Base-by-base conservation (phyloP, 2,888 invertebrate genomes). In the Nasonia oneida region DNA sequence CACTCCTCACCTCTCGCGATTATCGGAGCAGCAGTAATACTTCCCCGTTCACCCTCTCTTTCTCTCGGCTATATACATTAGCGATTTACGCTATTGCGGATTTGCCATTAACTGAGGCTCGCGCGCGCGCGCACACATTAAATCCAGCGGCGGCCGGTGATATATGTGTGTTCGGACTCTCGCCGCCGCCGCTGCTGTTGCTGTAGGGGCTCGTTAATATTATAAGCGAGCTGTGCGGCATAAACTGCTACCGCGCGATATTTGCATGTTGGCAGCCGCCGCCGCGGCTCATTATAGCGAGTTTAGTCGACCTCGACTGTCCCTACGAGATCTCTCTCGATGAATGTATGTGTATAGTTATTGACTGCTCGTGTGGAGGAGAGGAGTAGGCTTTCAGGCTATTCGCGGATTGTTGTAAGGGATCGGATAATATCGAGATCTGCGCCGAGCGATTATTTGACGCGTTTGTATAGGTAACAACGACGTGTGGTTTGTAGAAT, bases 141-240 rank as follows among this genome's bases (percentile, higher is more conserved):
- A 50, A 53, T 53, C 33, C 53, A 53, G 75, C 75, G 53, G 75
- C 29, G 53, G 75, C 29, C 74, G 75, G 50, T 75, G 50, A 75
- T 53, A 53, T 75, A 50, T 57, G 57, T 29, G 73, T 18, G 76
- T 18, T 53, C 37, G 76, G 15, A 42, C 23, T 33, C 33, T 29
- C 37, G 57, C n/a, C 29, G 18, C 37, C 10, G 37, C 50, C 2
- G 50, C 15, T 14, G 50, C 74, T 23, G 74, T n/a, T 23, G 37
- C 77, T 33, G 64, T 39, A 37, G 39, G 77, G 77, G 64, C 77
- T 77, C 77, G 77, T 77, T 77, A 64, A 77, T 77, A 77, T 77
- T 61, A 57, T 57, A 57, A 37, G 76, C 76, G 73, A 23, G 23
- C 42, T n/a, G 14, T 42, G 73, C 73, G 42, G 73, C 42, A 47